These are phyloP conservation scores for Lasioglossum villosulum DNA, from an alignment of 2,888 invertebrate species.

Conservation along the genomic window DNA sequence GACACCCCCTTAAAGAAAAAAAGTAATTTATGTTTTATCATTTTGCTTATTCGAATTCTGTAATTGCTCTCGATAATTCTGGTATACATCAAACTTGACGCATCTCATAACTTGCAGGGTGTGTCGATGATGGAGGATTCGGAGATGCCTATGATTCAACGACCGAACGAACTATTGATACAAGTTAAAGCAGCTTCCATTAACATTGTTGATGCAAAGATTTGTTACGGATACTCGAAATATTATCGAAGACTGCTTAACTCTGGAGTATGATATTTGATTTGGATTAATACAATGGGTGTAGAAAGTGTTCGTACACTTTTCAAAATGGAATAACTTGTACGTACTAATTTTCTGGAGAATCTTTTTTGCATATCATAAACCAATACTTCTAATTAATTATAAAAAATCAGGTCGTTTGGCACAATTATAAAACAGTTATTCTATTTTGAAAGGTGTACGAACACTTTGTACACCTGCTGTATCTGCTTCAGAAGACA, in stretches of 20 bases:
- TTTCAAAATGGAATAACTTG: too few relatives aligned
- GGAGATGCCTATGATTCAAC: slow-evolving; percentile 85
- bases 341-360: too few relatives aligned
- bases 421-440: too few relatives aligned
- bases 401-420: too few relatives aligned
- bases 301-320: too few relatives aligned
- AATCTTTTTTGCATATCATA: too few relatives aligned
- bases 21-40: not conserved
- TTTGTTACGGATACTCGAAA: slow-evolving; percentile 87
- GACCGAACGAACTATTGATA: slow-evolving; percentile 86
- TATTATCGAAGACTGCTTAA: slow-evolving; percentile 84
- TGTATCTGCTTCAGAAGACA: not conserved
- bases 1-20: too few relatives aligned
- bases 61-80: not conserved
- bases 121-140: slow-evolving; percentile 86
- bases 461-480: too few relatives aligned
- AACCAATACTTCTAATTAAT: too few relatives aligned
- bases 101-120: slow-evolving; percentile 81
- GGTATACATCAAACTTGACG: not conserved
- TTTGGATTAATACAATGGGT: slow-evolving; percentile 32
- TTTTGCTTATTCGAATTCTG: not conserved
- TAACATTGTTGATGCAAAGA: slow-evolving; percentile 87
- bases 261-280: slow-evolving; percentile 76
- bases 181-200: slow-evolving; percentile 88
- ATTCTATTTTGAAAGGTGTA: too few relatives aligned